A percentile compares a stretch with the other conserved stretches of the same genome.
Evolutionary conservation across 2,888 invertebrate species (phyloP).

Genomic region (Teleogryllus oceanicus): DNA sequence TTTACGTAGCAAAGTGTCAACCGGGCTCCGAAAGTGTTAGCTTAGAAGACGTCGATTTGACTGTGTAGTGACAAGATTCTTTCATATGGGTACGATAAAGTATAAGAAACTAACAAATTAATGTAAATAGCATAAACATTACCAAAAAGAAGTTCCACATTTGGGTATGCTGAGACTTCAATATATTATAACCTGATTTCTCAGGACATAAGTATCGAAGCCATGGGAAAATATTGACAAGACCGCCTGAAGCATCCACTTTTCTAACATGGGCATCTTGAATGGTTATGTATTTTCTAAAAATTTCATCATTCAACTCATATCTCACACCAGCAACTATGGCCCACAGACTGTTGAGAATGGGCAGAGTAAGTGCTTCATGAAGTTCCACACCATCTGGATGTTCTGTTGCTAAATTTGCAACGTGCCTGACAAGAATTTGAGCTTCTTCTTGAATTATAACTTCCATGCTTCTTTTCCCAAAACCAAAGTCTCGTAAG

Average conservation of each 20-base stretch:
- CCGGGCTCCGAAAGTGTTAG: too few relatives aligned
- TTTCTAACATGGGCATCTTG: slow-evolving; percentile 27
- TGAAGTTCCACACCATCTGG: slow-evolving; percentile 33
- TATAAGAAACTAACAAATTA: too few relatives aligned
- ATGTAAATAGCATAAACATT: not conserved
- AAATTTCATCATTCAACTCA: slow-evolving; percentile 30
- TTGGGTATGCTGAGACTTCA: slow-evolving; percentile 28
- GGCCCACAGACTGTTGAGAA: slow-evolving; percentile 76
- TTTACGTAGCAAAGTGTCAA: too few relatives aligned
- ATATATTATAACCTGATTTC: slow-evolving; percentile 30
- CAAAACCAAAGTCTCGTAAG: slow-evolving; percentile 35
- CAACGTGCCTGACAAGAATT: slow-evolving; percentile 24
- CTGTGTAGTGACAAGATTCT: too few relatives aligned
- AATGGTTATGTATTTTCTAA: slow-evolving; percentile 31
- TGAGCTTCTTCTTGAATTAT: slow-evolving; percentile 33
- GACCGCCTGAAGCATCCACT: slow-evolving; percentile 33
- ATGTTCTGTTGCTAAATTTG: not conserved
- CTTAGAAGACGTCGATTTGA: too few relatives aligned
- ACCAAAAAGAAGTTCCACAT: slow-evolving; percentile 36
- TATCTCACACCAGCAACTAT: slow-evolving; percentile 67
- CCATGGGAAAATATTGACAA: slow-evolving; percentile 33
- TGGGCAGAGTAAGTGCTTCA: slow-evolving; percentile 55
- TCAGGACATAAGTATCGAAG: slow-evolving; percentile 31
- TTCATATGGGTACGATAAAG: too few relatives aligned
- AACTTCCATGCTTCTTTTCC: slow-evolving; percentile 33